Evolutionary conservation across 2,797 vertebrate genomes (phyloP).

Genomic region (Peromyscus attwateri): DNA sequence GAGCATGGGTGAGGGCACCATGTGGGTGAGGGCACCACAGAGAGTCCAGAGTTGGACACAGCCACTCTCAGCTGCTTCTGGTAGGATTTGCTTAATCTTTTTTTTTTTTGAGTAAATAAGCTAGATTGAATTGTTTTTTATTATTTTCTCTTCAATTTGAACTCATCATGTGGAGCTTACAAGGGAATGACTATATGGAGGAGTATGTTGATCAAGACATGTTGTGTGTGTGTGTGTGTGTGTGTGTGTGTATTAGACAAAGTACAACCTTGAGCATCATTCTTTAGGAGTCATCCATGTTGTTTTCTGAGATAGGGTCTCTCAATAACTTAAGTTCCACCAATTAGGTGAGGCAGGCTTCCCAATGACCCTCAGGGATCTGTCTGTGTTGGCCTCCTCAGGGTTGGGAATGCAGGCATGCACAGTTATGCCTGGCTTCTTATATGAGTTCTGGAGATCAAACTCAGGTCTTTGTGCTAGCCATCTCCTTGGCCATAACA

Average conservation of each 20-base stretch:
- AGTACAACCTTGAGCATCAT: neutral
- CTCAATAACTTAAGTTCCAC: neutral
- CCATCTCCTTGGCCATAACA: neutral
- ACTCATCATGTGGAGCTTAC: neutral
- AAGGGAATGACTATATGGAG: neutral
- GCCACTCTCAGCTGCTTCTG: rapidly evolving
- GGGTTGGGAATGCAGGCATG: neutral
- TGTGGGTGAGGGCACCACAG: neutral
- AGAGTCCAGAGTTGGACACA: neutral
- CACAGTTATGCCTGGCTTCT: neutral
- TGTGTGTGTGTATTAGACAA: neutral
- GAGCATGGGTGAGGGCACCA: neutral
- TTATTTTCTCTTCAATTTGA: neutral
- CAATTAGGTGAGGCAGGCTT: neutral
- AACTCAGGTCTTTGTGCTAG: neutral
- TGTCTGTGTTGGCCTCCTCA: neutral
- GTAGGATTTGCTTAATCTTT: neutral
- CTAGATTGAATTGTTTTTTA: neutral
- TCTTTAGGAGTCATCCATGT: too few relatives aligned
- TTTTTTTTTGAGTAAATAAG: neutral
- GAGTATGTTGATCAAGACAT: neutral
- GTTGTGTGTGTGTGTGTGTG: neutral
- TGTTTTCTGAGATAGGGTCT: neutral
- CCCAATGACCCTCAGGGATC: too few relatives aligned
- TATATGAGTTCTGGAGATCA: neutral